phyloP scores from a whole-genome alignment of 2,797 vertebrate genomes.

The Leucoraja ocellata region DNA sequence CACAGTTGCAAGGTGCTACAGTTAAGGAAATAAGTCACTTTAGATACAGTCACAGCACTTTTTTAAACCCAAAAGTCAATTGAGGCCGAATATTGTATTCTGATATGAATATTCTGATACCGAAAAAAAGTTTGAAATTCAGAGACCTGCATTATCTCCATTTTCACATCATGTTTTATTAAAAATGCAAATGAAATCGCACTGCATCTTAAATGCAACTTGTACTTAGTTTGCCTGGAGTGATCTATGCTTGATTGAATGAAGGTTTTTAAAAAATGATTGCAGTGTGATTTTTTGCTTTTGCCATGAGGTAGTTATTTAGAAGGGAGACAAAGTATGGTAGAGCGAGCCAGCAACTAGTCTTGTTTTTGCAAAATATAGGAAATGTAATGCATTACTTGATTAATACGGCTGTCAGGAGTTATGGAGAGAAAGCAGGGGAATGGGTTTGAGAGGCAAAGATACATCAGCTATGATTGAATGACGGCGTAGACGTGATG shows the following conservation, averaged over 20 bases:
- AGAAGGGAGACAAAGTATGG: background rate
- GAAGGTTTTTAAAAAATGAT: background rate
- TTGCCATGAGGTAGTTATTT: background rate
- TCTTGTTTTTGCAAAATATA: background rate
- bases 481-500: too few relatives aligned
- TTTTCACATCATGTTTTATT: background rate
- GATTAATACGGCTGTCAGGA: too few relatives aligned
- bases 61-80: too few relatives aligned
- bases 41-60: too few relatives aligned
- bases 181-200: background rate
- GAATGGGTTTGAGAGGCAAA: too few relatives aligned
- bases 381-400: background rate
- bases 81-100: too few relatives aligned
- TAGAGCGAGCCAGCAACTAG: background rate
- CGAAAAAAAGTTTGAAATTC: background rate
- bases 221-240: background rate
- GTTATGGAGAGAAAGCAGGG: too few relatives aligned
- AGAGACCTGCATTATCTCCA: background rate
- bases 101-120: too few relatives aligned
- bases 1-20: too few relatives aligned
- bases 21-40: too few relatives aligned
- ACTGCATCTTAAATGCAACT: background rate
- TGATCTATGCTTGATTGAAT: background rate
- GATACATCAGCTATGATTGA: too few relatives aligned
- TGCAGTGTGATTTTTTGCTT: background rate